These are phyloP conservation scores for Anisognathus igniventris DNA, from an alignment of 2,797 vertebrate genomes.

Conservation along the genomic window DNA sequence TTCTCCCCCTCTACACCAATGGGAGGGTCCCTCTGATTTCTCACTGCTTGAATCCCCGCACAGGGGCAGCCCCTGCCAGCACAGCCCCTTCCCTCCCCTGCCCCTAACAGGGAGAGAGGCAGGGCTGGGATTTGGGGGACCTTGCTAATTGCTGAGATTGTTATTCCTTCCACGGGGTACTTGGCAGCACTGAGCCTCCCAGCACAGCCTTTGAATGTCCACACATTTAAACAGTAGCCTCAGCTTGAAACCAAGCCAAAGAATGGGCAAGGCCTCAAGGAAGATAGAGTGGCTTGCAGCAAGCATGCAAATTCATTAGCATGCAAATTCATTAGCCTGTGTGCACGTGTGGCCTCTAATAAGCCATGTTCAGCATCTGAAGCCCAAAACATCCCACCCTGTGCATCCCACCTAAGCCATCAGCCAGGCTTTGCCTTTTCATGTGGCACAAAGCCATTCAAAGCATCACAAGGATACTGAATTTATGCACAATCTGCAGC, in stretches of 20 bases:
- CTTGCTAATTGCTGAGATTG: slow-evolving; percentile 42
- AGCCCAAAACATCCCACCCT: background rate
- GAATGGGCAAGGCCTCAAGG: slow-evolving; percentile 5
- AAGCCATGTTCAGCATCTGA: background rate
- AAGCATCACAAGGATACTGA: background rate
- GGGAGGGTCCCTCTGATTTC: background rate
- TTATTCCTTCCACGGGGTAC: slow-evolving; percentile 62
- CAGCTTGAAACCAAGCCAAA: slow-evolving; percentile 31
- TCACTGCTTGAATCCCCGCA: background rate
- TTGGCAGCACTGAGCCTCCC: slow-evolving; percentile 33
- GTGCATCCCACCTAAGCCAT: background rate
- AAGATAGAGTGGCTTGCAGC: background rate
- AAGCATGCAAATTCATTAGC: slow-evolving; percentile 27
- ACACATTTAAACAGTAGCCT: slow-evolving; percentile 50
- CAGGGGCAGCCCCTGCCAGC: background rate
- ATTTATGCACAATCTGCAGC: background rate
- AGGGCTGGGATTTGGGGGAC: background rate
- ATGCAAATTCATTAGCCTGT: slow-evolving; percentile 24
- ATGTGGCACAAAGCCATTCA: background rate
- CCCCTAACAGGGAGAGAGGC: background rate
- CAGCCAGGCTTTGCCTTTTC: background rate
- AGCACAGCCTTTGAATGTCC: slow-evolving; percentile 45
- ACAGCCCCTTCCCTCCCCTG: background rate
- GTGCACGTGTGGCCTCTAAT: slow-evolving; percentile 17
- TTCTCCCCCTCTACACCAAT: background rate